A percentile compares a stretch with the other conserved stretches of the same genome.
Evolutionary conservation across 2,797 vertebrate genomes (phyloP).

Genomic region (Acanthornis magna): DNA sequence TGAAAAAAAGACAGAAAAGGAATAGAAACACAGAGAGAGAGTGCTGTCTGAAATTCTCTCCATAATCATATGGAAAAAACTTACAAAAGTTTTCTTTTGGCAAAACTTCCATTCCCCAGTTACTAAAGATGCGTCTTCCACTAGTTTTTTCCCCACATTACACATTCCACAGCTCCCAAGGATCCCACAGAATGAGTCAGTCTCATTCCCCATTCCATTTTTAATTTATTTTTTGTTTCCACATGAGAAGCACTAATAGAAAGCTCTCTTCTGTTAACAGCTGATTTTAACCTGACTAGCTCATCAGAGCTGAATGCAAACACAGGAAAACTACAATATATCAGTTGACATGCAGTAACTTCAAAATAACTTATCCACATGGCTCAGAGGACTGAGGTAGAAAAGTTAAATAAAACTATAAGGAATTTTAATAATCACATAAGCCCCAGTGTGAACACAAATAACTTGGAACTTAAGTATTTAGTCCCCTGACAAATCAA

Average conservation of each 20-base stretch:
- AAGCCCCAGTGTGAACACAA: accelerated
- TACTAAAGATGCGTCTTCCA: background rate
- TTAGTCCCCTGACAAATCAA: background rate
- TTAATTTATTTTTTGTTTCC: background rate
- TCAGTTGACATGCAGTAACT: background rate
- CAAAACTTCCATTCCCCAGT: background rate
- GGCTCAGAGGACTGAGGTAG: background rate
- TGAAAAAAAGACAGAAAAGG: background rate
- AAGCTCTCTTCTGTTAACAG: background rate
- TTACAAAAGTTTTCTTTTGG: background rate
- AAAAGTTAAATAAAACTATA: background rate
- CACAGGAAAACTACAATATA: background rate
- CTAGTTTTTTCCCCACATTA: background rate
- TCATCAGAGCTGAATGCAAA: background rate
- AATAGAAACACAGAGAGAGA: background rate
- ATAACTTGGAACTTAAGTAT: background rate
- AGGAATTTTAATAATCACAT: background rate
- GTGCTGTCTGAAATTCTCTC: background rate
- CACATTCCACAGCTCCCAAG: background rate
- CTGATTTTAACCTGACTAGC: background rate
- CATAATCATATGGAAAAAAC: background rate
- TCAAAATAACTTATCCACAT: background rate
- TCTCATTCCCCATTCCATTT: background rate
- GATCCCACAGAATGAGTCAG: constrained; percentile 13
- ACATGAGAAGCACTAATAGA: background rate